These are phyloP conservation scores for Lophotriccus pileatus DNA, from an alignment of 2,797 vertebrate genomes.

Conservation along the genomic window DNA sequence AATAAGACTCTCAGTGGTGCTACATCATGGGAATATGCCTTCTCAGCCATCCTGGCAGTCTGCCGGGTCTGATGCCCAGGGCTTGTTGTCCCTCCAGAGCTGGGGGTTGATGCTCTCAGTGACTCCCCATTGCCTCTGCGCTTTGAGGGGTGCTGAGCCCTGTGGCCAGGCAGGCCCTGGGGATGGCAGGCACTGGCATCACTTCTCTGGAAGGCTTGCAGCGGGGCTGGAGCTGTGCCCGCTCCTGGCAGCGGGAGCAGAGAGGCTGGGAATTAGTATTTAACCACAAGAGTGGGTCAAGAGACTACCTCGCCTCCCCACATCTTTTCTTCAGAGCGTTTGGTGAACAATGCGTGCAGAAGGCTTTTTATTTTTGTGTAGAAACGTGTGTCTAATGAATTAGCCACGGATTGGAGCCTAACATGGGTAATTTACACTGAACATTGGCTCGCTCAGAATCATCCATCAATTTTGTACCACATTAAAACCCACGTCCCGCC, in stretches of 20 bases:
- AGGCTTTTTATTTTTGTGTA: conserved; percentile 56
- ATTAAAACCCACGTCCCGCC: background rate
- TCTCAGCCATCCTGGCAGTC: background rate
- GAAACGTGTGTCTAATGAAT: conserved; percentile 53
- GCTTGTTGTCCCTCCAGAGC: background rate
- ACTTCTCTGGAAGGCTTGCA: background rate
- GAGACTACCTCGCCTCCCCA: conserved; percentile 3
- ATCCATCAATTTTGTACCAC: conserved; percentile 47
- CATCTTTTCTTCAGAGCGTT: background rate
- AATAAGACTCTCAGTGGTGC: background rate
- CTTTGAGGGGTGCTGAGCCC: background rate
- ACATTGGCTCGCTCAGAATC: conserved; percentile 13
- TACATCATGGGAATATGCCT: background rate
- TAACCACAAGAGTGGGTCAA: conserved; percentile 15
- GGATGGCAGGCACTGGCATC: rapidly evolving
- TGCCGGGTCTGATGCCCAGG: background rate
- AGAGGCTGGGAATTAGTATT: conserved; percentile 14
- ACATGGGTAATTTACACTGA: conserved; percentile 56
- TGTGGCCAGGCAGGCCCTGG: rapidly evolving
- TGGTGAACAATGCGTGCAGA: background rate
- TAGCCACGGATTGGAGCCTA: conserved; percentile 33
- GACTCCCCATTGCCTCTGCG: background rate
- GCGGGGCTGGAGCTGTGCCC: background rate
- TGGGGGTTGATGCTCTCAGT: background rate
- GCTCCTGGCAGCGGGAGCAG: background rate